A percentile compares a stretch with the other conserved stretches of the same genome.
These are phyloP conservation scores for Megaceryle alcyon DNA, from an alignment of 2,797 vertebrate species.

Conservation along the genomic window DNA sequence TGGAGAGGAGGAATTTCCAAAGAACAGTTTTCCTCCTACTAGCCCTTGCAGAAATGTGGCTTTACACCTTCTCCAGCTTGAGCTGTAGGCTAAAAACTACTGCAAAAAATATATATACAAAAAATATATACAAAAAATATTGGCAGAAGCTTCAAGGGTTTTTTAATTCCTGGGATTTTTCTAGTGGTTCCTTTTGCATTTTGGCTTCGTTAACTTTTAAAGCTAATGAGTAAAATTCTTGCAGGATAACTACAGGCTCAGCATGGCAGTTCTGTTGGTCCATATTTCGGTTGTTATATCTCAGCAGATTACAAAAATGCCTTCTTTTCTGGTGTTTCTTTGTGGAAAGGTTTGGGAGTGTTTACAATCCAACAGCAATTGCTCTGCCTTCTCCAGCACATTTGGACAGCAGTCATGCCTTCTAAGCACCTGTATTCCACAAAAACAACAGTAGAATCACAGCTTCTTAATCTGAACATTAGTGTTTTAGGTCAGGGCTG, in stretches of 20 bases:
- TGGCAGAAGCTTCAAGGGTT: neutral
- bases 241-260: neutral
- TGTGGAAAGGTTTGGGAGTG: neutral
- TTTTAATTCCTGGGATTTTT: neutral
- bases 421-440: neutral
- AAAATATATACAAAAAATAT: neutral
- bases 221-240: neutral
- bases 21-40: neutral
- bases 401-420: neutral
- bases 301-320: neutral
- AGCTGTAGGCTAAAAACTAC: rapidly evolving
- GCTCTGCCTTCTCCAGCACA: neutral
- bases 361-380: neutral
- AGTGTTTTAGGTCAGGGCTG: neutral
- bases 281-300: neutral
- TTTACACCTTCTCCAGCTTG: neutral
- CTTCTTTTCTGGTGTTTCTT: neutral
- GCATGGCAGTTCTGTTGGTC: neutral
- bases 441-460: neutral
- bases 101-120: neutral
- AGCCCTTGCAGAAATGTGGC: neutral
- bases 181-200: neutral
- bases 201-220: neutral
- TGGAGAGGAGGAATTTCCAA: neutral
- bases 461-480: neutral